Evolutionary conservation across 1,140 invertebrate species (phyloP), one percentile per base, ranked within the genome.

Genomic region (Macrobrachium nipponense): DNA sequence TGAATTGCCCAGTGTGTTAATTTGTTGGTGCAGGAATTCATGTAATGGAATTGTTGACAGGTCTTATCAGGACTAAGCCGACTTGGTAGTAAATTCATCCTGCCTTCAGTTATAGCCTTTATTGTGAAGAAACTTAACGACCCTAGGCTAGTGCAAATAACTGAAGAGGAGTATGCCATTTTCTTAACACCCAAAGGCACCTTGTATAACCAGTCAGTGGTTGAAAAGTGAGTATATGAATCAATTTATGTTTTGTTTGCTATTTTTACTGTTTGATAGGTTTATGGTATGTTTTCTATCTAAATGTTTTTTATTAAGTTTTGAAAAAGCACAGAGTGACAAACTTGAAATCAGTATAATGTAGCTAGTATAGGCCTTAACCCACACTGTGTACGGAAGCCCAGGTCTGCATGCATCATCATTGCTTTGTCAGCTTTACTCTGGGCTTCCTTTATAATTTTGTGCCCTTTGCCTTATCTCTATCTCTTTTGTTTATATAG

Each of bases 101-200:
- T 96, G 18, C 93, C 94, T 7, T 88, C 90, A 15, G 80, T 95
- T 43, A 90, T 96, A 4, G 90, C 91, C 2, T 91, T 92, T 60
- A 92, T 94, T 7, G 92, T 92, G 23, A 90, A 91, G 8, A 92
- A 94, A 87, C 91, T 98, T 4, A 92, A 92, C 66, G 93, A 96
- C 90, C 91, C 94, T 0, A 94, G 93, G 76, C 93, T 98, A 84
- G 91, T 94, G n/a, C 92, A 93, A 87, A 93, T 98, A 17, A 95
- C 95, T 0, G 93, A 95, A 88, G 95, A 97, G 87, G 97, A 99
- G 90, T 98, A 97, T 91, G 95, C 96, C 89, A 97, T 95, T 15
- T 99, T 95, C 92, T 92, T 95, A 61, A 97, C 95, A 36, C 96
- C 97, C 3, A 95, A 97, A 86, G 97, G 96, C 43, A 95, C 97